phyloP scores from a whole-genome alignment of 2,888 invertebrate genomes.

The Pseudolycoriella hygida region DNA sequence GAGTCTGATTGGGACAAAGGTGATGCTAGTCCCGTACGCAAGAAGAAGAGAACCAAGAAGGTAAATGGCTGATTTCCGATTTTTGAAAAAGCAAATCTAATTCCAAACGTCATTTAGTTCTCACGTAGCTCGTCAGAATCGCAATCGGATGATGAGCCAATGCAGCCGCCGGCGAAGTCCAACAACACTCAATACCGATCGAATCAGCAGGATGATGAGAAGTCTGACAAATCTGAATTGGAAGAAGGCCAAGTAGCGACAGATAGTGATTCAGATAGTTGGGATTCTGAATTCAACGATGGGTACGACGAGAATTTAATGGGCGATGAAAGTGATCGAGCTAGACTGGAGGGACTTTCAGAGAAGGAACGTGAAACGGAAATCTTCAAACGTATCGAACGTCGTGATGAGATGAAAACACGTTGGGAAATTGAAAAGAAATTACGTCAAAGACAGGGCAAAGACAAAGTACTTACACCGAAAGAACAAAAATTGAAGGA shows the following conservation, averaged over 20 bases:
- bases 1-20: slow-evolving; percentile 33
- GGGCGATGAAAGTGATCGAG: slow-evolving; percentile 91
- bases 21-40: slow-evolving; percentile 26
- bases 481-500: slow-evolving; percentile 34
- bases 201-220: slow-evolving; percentile 24
- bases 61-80: slow-evolving; percentile 1
- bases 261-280: slow-evolving; percentile 41
- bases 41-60: slow-evolving; percentile 27
- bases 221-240: slow-evolving; percentile 45
- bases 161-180: slow-evolving; percentile 15
- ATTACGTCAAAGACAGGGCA: slow-evolving; percentile 53
- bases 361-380: slow-evolving; percentile 96
- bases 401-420: slow-evolving; percentile 83
- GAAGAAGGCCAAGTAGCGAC: slow-evolving; percentile 81
- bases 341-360: slow-evolving; percentile 75
- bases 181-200: slow-evolving; percentile 4
- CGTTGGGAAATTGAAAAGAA: slow-evolving; percentile 94
- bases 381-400: slow-evolving; percentile 89
- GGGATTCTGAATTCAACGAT: slow-evolving; percentile 83
- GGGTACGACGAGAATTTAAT: slow-evolving; percentile 94
- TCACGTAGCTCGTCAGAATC: slow-evolving; percentile 18
- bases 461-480: slow-evolving; percentile 31
- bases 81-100: not conserved
- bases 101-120: slow-evolving; percentile 8
- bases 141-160: slow-evolving; percentile 27